These are phyloP conservation scores for Melinaea marsaeus DNA, from an alignment of 2,888 invertebrate species.

Conservation along the genomic window DNA sequence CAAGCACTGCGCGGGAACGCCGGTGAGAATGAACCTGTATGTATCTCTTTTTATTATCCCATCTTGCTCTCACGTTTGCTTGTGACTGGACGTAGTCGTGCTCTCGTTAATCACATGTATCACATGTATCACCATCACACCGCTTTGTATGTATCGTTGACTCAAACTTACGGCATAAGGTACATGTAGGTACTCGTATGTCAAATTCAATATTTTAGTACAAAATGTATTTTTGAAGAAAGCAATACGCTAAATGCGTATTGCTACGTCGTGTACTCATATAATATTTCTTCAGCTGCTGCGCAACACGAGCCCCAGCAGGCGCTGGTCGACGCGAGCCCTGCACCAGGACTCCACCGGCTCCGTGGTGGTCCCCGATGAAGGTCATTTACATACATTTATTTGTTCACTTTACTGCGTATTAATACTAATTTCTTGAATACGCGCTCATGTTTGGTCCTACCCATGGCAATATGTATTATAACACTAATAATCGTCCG, in stretches of 20 bases:
- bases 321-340: constrained; percentile 54
- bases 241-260: neutral
- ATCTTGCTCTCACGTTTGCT: constrained; percentile 12
- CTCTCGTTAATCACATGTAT: neutral
- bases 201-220: no score
- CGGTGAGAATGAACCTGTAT: constrained; percentile 84
- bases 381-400: constrained; percentile 44
- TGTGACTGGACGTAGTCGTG: constrained; percentile 7
- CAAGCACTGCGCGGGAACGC: constrained; percentile 63
- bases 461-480: no score
- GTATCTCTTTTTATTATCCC: constrained; percentile 69
- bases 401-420: no score
- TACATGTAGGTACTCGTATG: no score
- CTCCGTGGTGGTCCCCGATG: constrained; percentile 75
- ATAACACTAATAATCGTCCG: no score
- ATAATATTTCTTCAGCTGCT: constrained; percentile 72
- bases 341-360: constrained; percentile 79
- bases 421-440: no score
- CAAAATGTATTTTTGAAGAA: neutral
- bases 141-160: neutral
- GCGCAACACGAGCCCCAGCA: constrained; percentile 75
- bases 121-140: neutral
- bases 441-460: no score
- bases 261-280: no score
- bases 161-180: no score